These are phyloP conservation scores for Heliconius hewitsoni DNA, from an alignment of 1,140 invertebrate genomes.

Conservation along the genomic window DNA sequence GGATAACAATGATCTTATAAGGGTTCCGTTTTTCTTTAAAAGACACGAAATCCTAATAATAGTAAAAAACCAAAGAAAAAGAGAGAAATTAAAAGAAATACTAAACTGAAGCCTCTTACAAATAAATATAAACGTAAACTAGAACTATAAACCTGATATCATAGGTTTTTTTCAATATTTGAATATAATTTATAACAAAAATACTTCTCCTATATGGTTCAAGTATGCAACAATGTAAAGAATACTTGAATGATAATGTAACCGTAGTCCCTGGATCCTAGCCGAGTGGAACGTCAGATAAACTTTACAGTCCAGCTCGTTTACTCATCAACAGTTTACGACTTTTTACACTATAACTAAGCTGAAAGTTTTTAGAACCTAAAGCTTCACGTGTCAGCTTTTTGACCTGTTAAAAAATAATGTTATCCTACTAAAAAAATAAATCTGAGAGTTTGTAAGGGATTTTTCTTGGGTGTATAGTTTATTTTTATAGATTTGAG, in stretches of 20 bases:
- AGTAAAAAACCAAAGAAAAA: no score
- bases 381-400: neutral
- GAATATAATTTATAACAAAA: neutral
- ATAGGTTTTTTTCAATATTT: neutral
- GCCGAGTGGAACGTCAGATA: neutral
- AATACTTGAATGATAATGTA: neutral
- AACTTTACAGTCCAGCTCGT: slow-evolving; percentile 4
- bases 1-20: no score
- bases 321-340: slow-evolving; percentile 6
- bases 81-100: no score
- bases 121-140: neutral
- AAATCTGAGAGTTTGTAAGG: no score
- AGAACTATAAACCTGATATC: neutral
- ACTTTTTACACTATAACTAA: slow-evolving; percentile 7
- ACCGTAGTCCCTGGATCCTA: neutral
- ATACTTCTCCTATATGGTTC: neutral
- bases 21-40: no score
- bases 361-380: neutral
- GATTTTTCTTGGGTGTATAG: neutral
- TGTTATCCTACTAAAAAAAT: no score
- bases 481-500: neutral
- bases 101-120: no score
- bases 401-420: no score
- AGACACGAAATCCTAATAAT: no score
- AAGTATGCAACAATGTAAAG: neutral